These are phyloP conservation scores for Saguinus midas DNA, from an alignment of 2,113 vertebrate genomes.

Conservation along the genomic window DNA sequence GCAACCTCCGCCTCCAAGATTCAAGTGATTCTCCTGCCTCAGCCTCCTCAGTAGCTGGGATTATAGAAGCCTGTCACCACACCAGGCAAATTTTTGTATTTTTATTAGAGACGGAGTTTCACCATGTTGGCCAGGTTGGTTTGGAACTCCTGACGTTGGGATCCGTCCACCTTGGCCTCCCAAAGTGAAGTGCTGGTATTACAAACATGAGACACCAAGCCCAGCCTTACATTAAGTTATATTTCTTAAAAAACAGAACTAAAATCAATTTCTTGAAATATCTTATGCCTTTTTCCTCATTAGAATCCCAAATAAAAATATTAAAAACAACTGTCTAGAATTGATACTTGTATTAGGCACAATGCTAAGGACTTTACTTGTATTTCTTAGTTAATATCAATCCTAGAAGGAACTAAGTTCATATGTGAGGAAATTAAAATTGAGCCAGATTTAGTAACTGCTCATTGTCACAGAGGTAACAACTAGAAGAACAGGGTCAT, in stretches of 20 bases:
- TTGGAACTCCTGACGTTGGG: too few relatives aligned
- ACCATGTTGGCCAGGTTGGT: too few relatives aligned
- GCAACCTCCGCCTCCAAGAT: too few relatives aligned
- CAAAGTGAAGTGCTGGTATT: too few relatives aligned
- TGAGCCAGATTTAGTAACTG: neutral
- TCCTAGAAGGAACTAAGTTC: neutral
- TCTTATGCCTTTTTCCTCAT: neutral
- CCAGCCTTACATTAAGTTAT: neutral
- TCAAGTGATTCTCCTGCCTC: too few relatives aligned
- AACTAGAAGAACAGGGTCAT: neutral
- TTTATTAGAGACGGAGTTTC: too few relatives aligned
- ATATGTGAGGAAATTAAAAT: neutral
- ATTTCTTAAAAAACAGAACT: neutral
- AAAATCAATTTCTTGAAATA: neutral
- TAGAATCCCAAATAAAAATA: slow-evolving; percentile 1
- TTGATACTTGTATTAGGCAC: neutral
- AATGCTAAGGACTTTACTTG: neutral
- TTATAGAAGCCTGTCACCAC: too few relatives aligned
- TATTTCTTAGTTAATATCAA: neutral
- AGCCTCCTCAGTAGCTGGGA: too few relatives aligned
- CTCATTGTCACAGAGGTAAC: neutral
- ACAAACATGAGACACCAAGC: too few relatives aligned
- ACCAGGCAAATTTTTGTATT: too few relatives aligned
- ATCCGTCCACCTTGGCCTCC: too few relatives aligned
- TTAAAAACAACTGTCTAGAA: neutral